These are phyloP conservation scores for Campopleginae sp. DNA, from an alignment of 2,888 invertebrate genomes.

Conservation along the genomic window DNA sequence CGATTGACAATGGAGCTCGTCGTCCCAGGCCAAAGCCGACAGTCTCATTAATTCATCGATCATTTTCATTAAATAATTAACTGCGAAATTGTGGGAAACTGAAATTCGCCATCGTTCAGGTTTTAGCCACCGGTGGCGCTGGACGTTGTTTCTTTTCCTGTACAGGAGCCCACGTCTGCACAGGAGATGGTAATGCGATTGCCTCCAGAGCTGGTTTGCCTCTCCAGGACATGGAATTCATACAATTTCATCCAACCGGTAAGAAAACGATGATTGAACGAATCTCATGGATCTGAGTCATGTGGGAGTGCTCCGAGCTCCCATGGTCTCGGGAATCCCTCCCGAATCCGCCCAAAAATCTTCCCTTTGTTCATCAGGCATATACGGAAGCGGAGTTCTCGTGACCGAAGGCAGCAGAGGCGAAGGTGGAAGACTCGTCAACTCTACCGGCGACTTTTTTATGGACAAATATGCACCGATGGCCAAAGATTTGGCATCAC, in stretches of 20 bases:
- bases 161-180: constrained; percentile 99
- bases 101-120: constrained; percentile 67
- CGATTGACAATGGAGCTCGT: background rate
- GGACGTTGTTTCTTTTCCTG: constrained; percentile 94
- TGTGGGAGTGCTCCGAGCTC: background rate
- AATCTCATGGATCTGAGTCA: background rate
- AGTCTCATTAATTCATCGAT: background rate
- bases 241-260: constrained; percentile 99
- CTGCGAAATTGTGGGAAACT: background rate
- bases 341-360: background rate
- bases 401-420: constrained; percentile 99
- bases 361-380: constrained; percentile 86
- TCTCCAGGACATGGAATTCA: constrained; percentile 98
- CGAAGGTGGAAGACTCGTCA: constrained; percentile 98
- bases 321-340: background rate
- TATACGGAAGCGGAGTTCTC: constrained; percentile 98
- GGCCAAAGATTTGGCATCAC: constrained; percentile 98
- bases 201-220: constrained; percentile 96
- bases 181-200: constrained; percentile 98
- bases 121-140: constrained; percentile 79
- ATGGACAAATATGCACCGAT: constrained; percentile 99
- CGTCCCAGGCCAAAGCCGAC: background rate
- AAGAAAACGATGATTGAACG: constrained; percentile 18
- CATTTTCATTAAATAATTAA: background rate
- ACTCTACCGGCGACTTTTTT: constrained; percentile 97